Evolutionary conservation across 2,113 vertebrate species (phyloP).

Genomic region (Entomyzon cyanotis): DNA sequence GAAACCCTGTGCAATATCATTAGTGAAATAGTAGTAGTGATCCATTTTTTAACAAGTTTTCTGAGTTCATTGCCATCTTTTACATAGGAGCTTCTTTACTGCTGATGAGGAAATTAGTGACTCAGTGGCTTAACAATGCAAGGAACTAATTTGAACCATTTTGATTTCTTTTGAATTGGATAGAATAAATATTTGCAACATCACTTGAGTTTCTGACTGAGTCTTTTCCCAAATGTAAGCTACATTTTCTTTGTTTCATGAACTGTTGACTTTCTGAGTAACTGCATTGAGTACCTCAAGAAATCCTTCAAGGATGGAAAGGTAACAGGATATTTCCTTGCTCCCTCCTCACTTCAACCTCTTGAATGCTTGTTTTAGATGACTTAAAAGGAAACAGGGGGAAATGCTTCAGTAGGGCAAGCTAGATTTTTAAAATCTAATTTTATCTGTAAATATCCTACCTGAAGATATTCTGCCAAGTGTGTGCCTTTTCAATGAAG

Average conservation of each 20-base stretch:
- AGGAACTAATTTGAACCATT: neutral
- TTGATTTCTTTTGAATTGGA: neutral
- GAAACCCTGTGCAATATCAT: neutral
- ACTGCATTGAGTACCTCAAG: neutral
- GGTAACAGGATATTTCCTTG: neutral
- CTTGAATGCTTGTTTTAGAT: neutral
- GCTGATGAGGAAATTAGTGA: neutral
- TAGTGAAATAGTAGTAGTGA: neutral
- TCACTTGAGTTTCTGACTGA: neutral
- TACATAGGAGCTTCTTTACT: neutral
- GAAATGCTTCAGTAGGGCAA: neutral
- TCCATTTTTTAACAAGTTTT: neutral
- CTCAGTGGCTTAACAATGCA: neutral
- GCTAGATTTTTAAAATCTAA: neutral
- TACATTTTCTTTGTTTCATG: neutral
- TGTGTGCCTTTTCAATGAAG: neutral
- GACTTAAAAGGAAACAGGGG: neutral
- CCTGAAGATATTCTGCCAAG: neutral
- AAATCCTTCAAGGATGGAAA: neutral
- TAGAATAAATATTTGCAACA: neutral
- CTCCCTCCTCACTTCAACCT: neutral
- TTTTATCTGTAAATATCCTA: neutral
- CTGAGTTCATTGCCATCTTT: neutral
- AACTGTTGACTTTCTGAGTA: neutral
- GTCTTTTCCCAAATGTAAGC: neutral